A percentile compares a stretch with the other conserved stretches of the same genome.
phyloP scores from a whole-genome alignment of 1,140 invertebrate species.

The Anoplolepis gracilipes region DNA sequence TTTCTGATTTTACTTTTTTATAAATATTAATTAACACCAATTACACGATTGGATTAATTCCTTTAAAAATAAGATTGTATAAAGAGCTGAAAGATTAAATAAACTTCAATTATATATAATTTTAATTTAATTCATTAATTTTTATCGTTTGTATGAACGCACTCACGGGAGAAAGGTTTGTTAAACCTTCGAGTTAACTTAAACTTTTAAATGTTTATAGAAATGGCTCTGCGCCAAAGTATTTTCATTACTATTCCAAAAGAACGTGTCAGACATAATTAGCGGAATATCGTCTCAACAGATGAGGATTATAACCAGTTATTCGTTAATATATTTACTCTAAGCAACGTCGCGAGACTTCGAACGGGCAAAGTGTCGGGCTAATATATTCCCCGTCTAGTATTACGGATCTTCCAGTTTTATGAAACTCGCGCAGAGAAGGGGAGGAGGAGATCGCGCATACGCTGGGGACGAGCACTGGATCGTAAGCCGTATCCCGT shows the following conservation, averaged over 20 bases:
- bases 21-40: slow-evolving; percentile 1
- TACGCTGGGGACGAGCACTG: slow-evolving; percentile 35
- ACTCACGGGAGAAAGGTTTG: neutral
- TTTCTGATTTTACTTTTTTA: neutral
- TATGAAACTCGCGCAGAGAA: slow-evolving; percentile 27
- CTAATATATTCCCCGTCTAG: slow-evolving; percentile 2
- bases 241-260: neutral
- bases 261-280: slow-evolving; percentile 8
- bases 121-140: neutral
- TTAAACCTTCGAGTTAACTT: neutral
- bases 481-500: slow-evolving; percentile 72
- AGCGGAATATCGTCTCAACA: neutral
- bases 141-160: neutral
- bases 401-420: neutral
- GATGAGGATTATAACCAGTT: neutral
- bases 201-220: slow-evolving; percentile 2
- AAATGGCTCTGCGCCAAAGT: neutral
- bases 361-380: neutral
- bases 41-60: neutral
- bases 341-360: neutral
- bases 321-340: neutral
- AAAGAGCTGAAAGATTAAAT: neutral
- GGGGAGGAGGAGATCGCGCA: neutral
- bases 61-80: neutral
- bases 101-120: neutral